Evolutionary conservation across 2,113 vertebrate species (phyloP).

Genomic region (Nerophis ophidion): DNA sequence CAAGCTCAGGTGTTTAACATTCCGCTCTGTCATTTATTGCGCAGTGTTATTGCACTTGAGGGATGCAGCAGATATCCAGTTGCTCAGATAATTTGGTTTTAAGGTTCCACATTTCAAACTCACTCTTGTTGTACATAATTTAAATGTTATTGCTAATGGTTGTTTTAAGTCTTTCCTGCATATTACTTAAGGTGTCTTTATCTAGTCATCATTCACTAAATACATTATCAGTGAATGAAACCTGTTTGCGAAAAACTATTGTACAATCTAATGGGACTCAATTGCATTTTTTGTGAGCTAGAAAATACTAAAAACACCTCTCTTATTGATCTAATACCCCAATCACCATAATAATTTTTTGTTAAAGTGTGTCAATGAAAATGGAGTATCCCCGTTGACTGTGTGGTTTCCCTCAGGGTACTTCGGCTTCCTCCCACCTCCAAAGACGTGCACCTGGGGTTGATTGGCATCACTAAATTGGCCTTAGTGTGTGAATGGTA

Average conservation of each 20-base stretch:
- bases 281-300: neutral
- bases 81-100: constrained; percentile 4
- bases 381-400: neutral
- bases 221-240: neutral
- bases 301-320: neutral
- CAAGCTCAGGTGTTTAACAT: constrained; percentile 1
- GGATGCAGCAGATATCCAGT: constrained; percentile 4
- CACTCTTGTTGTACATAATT: constrained; percentile 1
- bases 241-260: neutral
- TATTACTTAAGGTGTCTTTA: neutral
- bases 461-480: too few relatives aligned
- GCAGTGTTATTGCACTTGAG: constrained; percentile 4
- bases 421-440: too few relatives aligned
- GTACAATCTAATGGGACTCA: neutral
- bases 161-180: neutral
- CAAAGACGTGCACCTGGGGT: too few relatives aligned
- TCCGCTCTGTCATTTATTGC: neutral
- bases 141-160: neutral
- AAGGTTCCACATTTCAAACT: constrained; percentile 5
- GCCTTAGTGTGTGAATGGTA: too few relatives aligned
- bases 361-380: neutral
- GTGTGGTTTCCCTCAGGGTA: too few relatives aligned
- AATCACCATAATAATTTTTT: neutral
- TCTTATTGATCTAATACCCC: neutral
- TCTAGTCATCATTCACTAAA: neutral